Conservation (phyloP, 2,888 invertebrate species). For the Norana najaformis region DNA sequence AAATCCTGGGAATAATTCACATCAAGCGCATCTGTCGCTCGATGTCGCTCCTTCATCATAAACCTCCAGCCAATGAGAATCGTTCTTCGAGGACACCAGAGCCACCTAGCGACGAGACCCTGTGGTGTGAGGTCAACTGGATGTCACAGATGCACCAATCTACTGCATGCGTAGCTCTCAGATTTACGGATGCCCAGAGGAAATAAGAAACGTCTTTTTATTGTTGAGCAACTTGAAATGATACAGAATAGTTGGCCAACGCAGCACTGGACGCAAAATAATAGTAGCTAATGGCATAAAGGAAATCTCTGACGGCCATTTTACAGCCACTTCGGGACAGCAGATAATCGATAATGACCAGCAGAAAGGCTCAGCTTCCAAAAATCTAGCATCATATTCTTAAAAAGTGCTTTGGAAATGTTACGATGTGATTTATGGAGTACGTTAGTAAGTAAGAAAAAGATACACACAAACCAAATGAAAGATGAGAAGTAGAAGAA, state of each 20-base stretch:
- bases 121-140: neutral
- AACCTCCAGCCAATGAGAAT: neutral
- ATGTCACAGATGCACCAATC: neutral
- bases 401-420: neutral
- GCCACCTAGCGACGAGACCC: neutral
- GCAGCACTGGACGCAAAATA: neutral
- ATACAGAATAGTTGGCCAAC: no score
- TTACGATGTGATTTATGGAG: neutral
- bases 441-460: neutral
- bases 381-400: neutral
- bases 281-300: neutral
- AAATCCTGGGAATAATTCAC: slow-evolving; percentile 1
- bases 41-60: neutral
- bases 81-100: neutral
- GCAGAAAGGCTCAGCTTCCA: neutral
- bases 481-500: neutral
- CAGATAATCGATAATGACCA: neutral
- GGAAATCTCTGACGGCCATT: neutral
- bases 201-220: neutral
- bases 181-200: neutral
- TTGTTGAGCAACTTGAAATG: neutral
- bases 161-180: no score
- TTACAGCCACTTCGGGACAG: neutral
- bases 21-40: neutral
- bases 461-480: neutral